A percentile compares a stretch with the other conserved stretches of the same genome.
Evolutionary conservation across 2,888 invertebrate species (phyloP).

Genomic region (Lycocerus yunnanus): DNA sequence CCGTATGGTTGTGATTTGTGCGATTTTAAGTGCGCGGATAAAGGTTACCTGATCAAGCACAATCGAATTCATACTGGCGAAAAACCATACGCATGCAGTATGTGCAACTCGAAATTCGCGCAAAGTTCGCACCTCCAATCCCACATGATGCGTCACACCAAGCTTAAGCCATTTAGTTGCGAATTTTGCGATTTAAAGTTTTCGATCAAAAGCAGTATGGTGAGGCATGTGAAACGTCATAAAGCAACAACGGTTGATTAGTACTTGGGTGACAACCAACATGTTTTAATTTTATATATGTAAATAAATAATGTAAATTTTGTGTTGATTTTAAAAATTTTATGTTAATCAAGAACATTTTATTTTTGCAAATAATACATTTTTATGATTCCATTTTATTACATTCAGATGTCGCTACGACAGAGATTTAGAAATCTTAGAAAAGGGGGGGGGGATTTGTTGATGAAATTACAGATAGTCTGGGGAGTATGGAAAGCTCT

Average conservation of each 20-base stretch:
- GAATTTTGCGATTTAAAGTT: neutral
- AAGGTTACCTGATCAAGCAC: neutral
- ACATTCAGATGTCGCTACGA: too few species aligned
- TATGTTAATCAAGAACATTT: neutral
- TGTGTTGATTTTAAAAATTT: neutral
- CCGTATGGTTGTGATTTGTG: neutral
- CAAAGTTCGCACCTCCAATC: neutral
- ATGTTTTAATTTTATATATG: neutral
- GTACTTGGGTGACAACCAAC: neutral
- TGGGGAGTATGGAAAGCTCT: too few species aligned
- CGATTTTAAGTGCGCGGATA: neutral
- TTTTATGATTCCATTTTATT: too few species aligned
- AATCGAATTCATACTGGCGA: neutral
- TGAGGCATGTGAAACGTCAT: neutral
- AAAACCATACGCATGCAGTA: neutral
- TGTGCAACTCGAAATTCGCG: neutral
- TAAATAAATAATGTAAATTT: neutral
- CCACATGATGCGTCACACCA: neutral
- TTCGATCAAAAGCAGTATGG: neutral
- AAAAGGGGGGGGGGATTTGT: too few species aligned
- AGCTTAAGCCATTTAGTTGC: neutral
- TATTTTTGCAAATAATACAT: neutral
- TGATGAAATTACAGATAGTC: too few species aligned
- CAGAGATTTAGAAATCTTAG: too few species aligned
- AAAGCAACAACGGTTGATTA: neutral